Percentiles rank a stretch among this genome's conserved stretches.
Evolutionary conservation across 92 coral and sea anemone species (phyloP).

Genomic region (Montipora capitata): DNA sequence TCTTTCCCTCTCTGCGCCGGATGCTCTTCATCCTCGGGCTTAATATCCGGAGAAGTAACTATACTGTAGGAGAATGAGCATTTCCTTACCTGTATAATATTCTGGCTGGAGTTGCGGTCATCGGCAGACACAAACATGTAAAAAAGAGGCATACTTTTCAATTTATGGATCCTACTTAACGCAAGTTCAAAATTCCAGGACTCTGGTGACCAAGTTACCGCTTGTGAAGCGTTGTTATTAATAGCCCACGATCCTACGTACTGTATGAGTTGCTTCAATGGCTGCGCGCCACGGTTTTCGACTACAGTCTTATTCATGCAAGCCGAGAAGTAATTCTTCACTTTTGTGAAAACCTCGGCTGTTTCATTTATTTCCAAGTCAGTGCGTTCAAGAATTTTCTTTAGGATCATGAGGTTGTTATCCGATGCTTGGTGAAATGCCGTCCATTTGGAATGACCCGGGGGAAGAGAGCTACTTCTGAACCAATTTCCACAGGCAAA

Average conservation of each 20-base stretch:
- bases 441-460: conserved; percentile 86
- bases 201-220: conserved; percentile 88
- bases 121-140: conserved; percentile 99
- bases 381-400: conserved; percentile 79
- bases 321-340: conserved; percentile 82
- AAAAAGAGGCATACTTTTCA: conserved; percentile 97
- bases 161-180: conserved; percentile 93
- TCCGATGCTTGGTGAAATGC: conserved; percentile 91
- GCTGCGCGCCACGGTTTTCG: conserved; percentile 78
- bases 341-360: conserved; percentile 79
- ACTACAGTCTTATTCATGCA: conserved; percentile 82
- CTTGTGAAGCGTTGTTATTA: conserved; percentile 64
- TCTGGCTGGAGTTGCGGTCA: conserved; percentile 92
- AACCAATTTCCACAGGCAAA: conserved; percentile 96
- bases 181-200: conserved; percentile 98
- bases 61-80: neutral
- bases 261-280: conserved; percentile 84
- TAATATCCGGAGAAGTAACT: too few relatives aligned
- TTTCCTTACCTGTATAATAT: conserved; percentile 89
- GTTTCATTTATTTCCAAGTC: conserved; percentile 69
- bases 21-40: too few relatives aligned
- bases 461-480: conserved; percentile 75
- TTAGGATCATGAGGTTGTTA: conserved; percentile 81
- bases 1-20: too few relatives aligned
- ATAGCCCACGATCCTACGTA: conserved; percentile 93